A percentile compares a stretch with the other conserved stretches of the same genome.
Conservation (phyloP, 1,140 invertebrate genomes). For the Helicoverpa zea region DNA sequence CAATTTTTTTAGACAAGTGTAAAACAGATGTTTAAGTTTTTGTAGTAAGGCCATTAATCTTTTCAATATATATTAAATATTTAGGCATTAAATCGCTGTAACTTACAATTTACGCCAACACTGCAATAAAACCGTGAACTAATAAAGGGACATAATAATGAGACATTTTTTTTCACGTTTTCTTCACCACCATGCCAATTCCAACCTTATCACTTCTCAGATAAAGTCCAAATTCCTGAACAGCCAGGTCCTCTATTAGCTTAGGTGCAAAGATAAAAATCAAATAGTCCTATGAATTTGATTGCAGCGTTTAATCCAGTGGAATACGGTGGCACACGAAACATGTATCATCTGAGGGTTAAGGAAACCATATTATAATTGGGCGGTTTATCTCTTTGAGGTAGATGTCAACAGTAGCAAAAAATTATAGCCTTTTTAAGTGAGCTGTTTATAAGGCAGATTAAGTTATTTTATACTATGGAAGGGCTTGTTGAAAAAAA, state of each 20-base stretch:
- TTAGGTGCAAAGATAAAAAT: slow-evolving; percentile 79
- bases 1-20: no score
- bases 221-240: slow-evolving; percentile 53
- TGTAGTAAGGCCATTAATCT: no score
- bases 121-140: not conserved
- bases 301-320: slow-evolving; percentile 43
- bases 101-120: slow-evolving; percentile 33
- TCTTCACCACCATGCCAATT: not conserved
- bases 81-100: not conserved
- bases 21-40: no score
- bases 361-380: not conserved
- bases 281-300: slow-evolving; percentile 31
- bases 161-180: slow-evolving; percentile 43
- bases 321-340: slow-evolving; percentile 16
- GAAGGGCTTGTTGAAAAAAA: no score
- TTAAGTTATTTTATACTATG: no score
- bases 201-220: slow-evolving; percentile 20
- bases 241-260: slow-evolving; percentile 61
- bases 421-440: not conserved
- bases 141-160: slow-evolving; percentile 49
- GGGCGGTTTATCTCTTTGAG: not conserved
- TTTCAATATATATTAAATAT: not conserved
- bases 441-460: not conserved
- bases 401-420: not conserved
- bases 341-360: slow-evolving; percentile 12